Percentiles rank a stretch among this genome's conserved stretches.
These are phyloP conservation scores for Aselliscus stoliczkanus DNA, from an alignment of 2,797 vertebrate species.

Conservation along the genomic window DNA sequence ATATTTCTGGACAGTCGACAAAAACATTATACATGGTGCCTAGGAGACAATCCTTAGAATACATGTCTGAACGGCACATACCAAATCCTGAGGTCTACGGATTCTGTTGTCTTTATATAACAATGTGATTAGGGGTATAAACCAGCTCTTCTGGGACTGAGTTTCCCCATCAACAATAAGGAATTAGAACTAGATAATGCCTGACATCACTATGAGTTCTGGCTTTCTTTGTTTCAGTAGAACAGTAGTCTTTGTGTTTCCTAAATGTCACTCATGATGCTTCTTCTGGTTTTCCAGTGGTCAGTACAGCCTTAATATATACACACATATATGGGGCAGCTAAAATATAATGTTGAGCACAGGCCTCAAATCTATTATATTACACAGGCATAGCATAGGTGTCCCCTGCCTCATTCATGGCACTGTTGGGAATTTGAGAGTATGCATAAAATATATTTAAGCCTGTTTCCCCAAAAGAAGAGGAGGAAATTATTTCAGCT, in stretches of 20 bases:
- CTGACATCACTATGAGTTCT: neutral
- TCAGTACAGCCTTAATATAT: neutral
- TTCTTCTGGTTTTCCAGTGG: neutral
- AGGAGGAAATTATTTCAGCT: slow-evolving; percentile 10
- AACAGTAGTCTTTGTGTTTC: neutral
- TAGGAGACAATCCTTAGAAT: neutral
- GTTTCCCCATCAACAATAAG: neutral
- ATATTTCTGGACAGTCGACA: too few relatives aligned
- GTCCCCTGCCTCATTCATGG: neutral
- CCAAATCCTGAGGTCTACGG: neutral
- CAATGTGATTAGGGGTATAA: neutral
- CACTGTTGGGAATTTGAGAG: neutral
- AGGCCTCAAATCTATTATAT: neutral
- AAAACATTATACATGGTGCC: neutral
- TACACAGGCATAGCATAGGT: neutral
- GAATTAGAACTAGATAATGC: neutral
- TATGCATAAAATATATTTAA: neutral
- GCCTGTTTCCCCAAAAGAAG: neutral
- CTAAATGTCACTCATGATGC: neutral
- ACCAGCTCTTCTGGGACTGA: neutral
- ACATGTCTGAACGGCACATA: neutral
- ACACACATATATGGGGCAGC: neutral
- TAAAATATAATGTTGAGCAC: neutral
- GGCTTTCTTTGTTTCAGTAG: neutral
- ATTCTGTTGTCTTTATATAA: neutral